Percentiles rank a stretch among this genome's conserved stretches.
These are phyloP conservation scores for Etheostoma nigrum DNA, from an alignment of 2,797 vertebrate genomes.

Conservation along the genomic window DNA sequence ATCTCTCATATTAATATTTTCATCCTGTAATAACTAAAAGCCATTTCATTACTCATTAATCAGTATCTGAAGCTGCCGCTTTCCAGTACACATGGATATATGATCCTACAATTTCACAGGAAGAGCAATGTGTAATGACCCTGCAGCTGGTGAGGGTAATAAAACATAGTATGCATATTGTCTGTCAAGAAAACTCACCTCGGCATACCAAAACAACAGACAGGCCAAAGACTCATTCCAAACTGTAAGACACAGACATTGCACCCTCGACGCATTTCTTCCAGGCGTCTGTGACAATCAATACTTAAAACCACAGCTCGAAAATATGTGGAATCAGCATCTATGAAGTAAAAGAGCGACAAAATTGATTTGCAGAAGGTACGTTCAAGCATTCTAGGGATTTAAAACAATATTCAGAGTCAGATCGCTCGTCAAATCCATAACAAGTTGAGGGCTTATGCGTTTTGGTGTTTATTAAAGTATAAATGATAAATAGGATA, in stretches of 20 bases:
- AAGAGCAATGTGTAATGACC: conserved; percentile 71
- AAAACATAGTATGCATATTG: conserved; percentile 69
- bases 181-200: conserved; percentile 72
- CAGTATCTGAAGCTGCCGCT: conserved; percentile 68
- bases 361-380: conserved; percentile 70
- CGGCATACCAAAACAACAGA: conserved; percentile 49
- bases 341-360: conserved; percentile 57
- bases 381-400: conserved; percentile 61
- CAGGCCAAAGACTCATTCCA: conserved; percentile 42
- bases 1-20: conserved; percentile 79
- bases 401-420: conserved; percentile 61
- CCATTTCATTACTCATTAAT: conserved; percentile 84
- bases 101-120: conserved; percentile 69
- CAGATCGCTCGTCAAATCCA: conserved; percentile 62
- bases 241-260: conserved; percentile 44
- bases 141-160: conserved; percentile 75
- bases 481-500: conserved; percentile 62
- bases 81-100: conserved; percentile 74
- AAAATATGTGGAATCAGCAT: conserved; percentile 77
- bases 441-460: conserved; percentile 50
- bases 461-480: conserved; percentile 70
- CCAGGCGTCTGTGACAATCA: conserved; percentile 63
- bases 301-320: conserved; percentile 69
- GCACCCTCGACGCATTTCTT: conserved; percentile 31
- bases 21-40: conserved; percentile 81